These are phyloP conservation scores for Drosophila buzzatii DNA, from an alignment of 2,888 invertebrate species.

Conservation along the genomic window DNA sequence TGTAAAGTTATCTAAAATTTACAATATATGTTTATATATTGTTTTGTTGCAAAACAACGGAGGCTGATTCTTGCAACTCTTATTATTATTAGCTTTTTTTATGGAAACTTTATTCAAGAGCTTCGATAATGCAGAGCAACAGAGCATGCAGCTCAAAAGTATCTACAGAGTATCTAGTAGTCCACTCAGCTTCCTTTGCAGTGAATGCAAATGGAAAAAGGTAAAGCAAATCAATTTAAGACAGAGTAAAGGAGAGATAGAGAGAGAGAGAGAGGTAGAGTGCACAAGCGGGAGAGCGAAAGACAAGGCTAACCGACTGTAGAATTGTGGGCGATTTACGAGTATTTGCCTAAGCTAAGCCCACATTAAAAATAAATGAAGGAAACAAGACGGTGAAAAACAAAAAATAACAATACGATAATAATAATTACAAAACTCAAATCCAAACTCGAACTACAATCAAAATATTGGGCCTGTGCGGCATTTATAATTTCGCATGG, in stretches of 20 bases:
- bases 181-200: slow-evolving; percentile 7
- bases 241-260: neutral
- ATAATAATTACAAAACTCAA: slow-evolving; percentile 27
- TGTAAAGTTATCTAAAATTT: too few species aligned
- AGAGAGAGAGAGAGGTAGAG: neutral
- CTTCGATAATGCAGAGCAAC: too few species aligned
- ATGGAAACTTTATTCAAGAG: too few species aligned
- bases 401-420: neutral
- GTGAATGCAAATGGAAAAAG: slow-evolving; percentile 33
- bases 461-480: slow-evolving; percentile 25
- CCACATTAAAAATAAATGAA: slow-evolving; percentile 29
- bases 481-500: slow-evolving; percentile 52
- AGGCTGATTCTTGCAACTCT: too few species aligned
- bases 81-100: too few species aligned
- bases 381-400: slow-evolving; percentile 1
- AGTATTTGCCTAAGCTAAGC: slow-evolving; percentile 52
- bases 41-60: too few species aligned
- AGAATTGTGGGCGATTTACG: slow-evolving; percentile 61
- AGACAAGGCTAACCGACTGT: slow-evolving; percentile 21
- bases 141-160: too few species aligned
- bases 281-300: neutral
- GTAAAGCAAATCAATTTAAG: slow-evolving; percentile 66
- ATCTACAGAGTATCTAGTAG: neutral
- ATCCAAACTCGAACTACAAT: slow-evolving; percentile 22
- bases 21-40: too few species aligned